Conservation (phyloP, 2,888 invertebrate genomes). For the Heliconius hortense region DNA sequence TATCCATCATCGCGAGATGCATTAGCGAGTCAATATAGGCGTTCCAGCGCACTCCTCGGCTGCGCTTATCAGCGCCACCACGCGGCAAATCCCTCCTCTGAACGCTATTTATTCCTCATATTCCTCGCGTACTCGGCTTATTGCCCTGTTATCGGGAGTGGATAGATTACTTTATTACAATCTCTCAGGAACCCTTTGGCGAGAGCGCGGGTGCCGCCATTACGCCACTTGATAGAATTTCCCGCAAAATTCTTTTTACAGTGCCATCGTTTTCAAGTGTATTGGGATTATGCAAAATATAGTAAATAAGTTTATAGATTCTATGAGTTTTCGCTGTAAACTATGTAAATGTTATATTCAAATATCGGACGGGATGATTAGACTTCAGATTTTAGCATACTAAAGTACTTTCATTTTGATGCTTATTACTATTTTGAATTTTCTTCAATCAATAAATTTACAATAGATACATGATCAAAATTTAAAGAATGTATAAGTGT, state of each 20-base stretch:
- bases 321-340: constrained; percentile 7
- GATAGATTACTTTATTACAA: constrained; percentile 79
- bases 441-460: neutral
- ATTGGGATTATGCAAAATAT: constrained; percentile 53
- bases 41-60: constrained; percentile 38
- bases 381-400: neutral
- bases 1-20: constrained; percentile 40
- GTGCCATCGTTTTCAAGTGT: constrained; percentile 60
- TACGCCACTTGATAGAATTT: constrained; percentile 65
- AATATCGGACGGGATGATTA: constrained; percentile 25
- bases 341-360: constrained; percentile 27
- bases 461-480: neutral
- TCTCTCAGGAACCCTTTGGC: constrained; percentile 62
- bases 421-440: neutral
- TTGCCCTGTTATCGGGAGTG: constrained; percentile 74
- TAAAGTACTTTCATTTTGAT: neutral
- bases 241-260: constrained; percentile 64
- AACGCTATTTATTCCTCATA: constrained; percentile 62
- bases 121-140: constrained; percentile 61
- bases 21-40: constrained; percentile 43
- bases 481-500: neutral
- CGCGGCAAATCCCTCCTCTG: constrained; percentile 49
- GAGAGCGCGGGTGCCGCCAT: constrained; percentile 57
- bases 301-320: constrained; percentile 48
- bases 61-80: constrained; percentile 49